Evolutionary conservation across 2,113 vertebrate genomes (phyloP), one percentile per base, ranked within the genome.

Genomic region (Etia nguti): DNA sequence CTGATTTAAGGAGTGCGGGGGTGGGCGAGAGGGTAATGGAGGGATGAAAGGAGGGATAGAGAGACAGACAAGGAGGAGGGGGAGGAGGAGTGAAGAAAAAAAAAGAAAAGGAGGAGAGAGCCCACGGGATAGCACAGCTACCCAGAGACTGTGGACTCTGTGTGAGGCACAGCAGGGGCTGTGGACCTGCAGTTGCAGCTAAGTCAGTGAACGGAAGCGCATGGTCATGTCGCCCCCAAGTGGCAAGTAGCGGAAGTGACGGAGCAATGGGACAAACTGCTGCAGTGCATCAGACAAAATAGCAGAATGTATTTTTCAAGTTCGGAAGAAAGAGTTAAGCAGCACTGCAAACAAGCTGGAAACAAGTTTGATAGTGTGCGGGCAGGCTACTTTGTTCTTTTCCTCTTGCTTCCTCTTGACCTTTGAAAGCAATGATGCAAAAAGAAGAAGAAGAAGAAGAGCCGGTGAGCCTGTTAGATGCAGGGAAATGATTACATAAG

Each of bases 171-270:
- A 93, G 86, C 83, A 77, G 65, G 85, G 79, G 24, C 79, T 84
- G 79, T 46, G 82, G 83, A 84, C 80, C 90, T 90, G 89, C 91
- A 85, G 79, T 85, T 86, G 82, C 86, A 85, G 79, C 62, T 77
- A 75, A 46, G 41, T 46, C 31, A 9, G 77, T 38, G 60, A 43
- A 83, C 22, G 10, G 41, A 92, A 93, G 89, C 34, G 15, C 86
- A 89, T 94, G 92, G 84, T 82, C 77, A 96, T 93, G 93, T 96
- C 95, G 90, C 95, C 96, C 94, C 95, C 96, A 90, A 92, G 96
- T 96, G 96, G 95, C 65, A 50, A 54, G 52, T 22, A 56, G 48
- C 38, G 22, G 81, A 95, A 92, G 50, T 88, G 8, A 77, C 83
- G 29, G 80, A 90, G 81, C 34, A 13, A 65, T 65, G 36, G 34